Evolutionary conservation across 2,797 vertebrate genomes (phyloP).

Genomic region (Chiropotes sagulatus): DNA sequence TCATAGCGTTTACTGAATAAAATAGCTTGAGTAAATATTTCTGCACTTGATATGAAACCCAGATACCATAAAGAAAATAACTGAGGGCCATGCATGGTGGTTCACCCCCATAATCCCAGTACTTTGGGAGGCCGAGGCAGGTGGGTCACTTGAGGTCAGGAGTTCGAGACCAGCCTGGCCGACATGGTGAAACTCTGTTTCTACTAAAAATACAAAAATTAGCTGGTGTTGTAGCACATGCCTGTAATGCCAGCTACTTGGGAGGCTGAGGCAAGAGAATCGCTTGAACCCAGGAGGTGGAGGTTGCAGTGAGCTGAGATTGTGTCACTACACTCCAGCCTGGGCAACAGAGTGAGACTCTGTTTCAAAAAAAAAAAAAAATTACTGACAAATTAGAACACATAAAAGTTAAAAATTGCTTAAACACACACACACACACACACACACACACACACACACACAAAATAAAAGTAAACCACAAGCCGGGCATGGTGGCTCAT

Average conservation of each 20-base stretch:
- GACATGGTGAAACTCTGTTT: background rate
- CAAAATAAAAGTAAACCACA: background rate
- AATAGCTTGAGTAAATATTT: background rate
- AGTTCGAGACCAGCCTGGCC: background rate
- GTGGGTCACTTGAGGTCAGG: background rate
- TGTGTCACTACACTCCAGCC: background rate
- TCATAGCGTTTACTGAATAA: background rate
- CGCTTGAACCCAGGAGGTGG: background rate
- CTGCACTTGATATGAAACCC: background rate
- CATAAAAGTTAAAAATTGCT: background rate
- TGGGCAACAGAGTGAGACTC: background rate
- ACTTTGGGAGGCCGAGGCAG: background rate
- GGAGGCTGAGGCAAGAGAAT: background rate
- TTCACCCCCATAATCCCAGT: too few species aligned
- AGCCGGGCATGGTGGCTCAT: background rate
- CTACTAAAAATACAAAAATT: background rate
- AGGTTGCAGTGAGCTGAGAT: background rate
- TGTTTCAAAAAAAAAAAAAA: background rate
- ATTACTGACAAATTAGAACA: background rate
- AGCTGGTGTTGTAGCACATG: background rate
- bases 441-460: too few species aligned
- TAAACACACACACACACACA: too few species aligned
- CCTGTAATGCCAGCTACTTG: background rate
- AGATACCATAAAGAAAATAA: background rate
- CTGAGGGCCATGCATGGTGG: too few species aligned